phyloP scores from a whole-genome alignment of 2,888 invertebrate genomes.

The Leptopilina myrica region DNA sequence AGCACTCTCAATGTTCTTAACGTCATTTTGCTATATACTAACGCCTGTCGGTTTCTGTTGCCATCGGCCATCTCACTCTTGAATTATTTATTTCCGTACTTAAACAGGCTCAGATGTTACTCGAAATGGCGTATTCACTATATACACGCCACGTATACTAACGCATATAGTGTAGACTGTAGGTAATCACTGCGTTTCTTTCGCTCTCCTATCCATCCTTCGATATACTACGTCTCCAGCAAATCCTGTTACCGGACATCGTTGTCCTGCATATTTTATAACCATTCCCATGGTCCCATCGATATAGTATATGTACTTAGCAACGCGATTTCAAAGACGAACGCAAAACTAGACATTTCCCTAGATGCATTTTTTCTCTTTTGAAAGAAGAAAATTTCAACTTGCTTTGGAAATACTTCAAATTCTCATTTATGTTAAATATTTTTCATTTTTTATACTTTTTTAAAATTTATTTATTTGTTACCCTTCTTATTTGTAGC shows the following conservation, averaged over 20 bases:
- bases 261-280: conserved; percentile 68
- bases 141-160: conserved; percentile 50
- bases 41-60: conserved; percentile 51
- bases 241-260: conserved; percentile 71
- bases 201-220: conserved; percentile 59
- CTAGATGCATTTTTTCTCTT: conserved; percentile 48
- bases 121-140: conserved; percentile 49
- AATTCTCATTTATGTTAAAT: too few relatives aligned
- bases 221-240: conserved; percentile 52
- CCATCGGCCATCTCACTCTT: conserved; percentile 56
- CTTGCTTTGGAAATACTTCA: too few relatives aligned
- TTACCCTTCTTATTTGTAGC: too few relatives aligned
- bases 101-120: conserved; percentile 55
- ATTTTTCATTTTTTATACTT: too few relatives aligned
- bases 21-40: conserved; percentile 37
- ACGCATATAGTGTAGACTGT: conserved; percentile 53
- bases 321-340: conserved; percentile 57
- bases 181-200: conserved; percentile 66
- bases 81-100: conserved; percentile 63
- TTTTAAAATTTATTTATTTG: too few relatives aligned
- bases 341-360: conserved; percentile 19
- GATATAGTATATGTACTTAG: conserved; percentile 54
- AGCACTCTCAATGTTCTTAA: conserved; percentile 28
- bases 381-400: too few relatives aligned
- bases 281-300: conserved; percentile 54